Conservation (phyloP, 2,113 vertebrate species). For the Halcyon malimbica region DNA sequence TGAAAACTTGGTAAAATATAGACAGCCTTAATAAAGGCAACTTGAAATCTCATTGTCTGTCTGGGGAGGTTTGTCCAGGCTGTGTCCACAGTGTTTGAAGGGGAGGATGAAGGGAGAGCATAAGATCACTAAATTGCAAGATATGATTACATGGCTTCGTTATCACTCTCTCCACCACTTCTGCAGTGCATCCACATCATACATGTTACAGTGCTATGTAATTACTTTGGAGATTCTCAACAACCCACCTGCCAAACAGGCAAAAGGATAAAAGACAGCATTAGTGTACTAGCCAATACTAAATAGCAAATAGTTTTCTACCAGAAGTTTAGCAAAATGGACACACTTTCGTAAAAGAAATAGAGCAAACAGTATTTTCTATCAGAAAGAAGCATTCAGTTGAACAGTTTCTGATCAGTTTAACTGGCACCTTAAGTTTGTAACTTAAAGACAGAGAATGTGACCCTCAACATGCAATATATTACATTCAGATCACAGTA, state of each 20-base stretch:
- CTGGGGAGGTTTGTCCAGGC: background rate
- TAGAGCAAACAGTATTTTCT: background rate
- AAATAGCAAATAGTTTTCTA: background rate
- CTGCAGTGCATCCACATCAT: background rate
- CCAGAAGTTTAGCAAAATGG: background rate
- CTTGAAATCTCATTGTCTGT: background rate
- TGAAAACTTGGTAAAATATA: background rate
- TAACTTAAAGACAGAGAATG: background rate
- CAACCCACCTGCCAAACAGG: background rate
- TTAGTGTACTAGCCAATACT: background rate
- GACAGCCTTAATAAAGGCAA: background rate
- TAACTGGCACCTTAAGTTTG: background rate
- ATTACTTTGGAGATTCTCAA: background rate
- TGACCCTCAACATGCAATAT: background rate
- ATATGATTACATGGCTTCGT: background rate
- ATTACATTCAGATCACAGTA: background rate
- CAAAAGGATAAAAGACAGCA: background rate
- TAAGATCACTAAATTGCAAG: background rate
- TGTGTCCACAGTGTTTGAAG: background rate
- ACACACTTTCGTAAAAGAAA: background rate
- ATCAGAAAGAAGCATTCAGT: background rate
- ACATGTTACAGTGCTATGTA: accelerated
- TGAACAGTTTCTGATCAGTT: background rate
- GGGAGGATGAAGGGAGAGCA: background rate
- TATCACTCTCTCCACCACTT: background rate